A percentile compares a stretch with the other conserved stretches of the same genome.
phyloP scores from a whole-genome alignment of 2,113 vertebrate species.

The Chloropsis hardwickii region DNA sequence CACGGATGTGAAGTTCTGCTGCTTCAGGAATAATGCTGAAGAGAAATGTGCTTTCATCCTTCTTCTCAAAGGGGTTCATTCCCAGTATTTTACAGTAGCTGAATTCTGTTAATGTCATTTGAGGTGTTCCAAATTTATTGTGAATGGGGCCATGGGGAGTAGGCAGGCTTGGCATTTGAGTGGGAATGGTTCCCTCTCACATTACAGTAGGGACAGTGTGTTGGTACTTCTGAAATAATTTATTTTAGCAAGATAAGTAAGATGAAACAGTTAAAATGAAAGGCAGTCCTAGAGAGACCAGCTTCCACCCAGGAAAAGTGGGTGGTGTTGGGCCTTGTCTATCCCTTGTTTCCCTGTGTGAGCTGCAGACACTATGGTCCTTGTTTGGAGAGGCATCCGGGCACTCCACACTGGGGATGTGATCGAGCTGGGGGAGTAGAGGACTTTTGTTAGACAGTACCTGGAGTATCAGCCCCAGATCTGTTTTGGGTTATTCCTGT shows the following conservation, averaged over 20 bases:
- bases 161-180: not conserved
- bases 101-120: slow-evolving; percentile 12
- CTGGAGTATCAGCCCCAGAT: not conserved
- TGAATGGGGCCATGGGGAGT: not conserved
- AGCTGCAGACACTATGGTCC: not conserved
- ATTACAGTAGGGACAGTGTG: accelerated
- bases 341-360: no score
- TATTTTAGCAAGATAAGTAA: not conserved
- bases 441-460: not conserved
- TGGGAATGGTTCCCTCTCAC: not conserved
- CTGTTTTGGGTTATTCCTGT: not conserved
- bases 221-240: not conserved
- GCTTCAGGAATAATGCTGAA: slow-evolving; percentile 31
- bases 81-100: not conserved
- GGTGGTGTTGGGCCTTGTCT: not conserved
- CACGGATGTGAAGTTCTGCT: not conserved
- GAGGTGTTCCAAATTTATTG: not conserved
- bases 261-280: not conserved
- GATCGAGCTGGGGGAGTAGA: accelerated
- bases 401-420: no score
- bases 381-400: not conserved
- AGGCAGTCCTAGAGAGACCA: not conserved
- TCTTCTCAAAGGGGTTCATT: not conserved
- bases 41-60: slow-evolving; percentile 37
- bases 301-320: not conserved